Conservation (phyloP, 2,888 invertebrate species). For the Archips xylosteana region DNA sequence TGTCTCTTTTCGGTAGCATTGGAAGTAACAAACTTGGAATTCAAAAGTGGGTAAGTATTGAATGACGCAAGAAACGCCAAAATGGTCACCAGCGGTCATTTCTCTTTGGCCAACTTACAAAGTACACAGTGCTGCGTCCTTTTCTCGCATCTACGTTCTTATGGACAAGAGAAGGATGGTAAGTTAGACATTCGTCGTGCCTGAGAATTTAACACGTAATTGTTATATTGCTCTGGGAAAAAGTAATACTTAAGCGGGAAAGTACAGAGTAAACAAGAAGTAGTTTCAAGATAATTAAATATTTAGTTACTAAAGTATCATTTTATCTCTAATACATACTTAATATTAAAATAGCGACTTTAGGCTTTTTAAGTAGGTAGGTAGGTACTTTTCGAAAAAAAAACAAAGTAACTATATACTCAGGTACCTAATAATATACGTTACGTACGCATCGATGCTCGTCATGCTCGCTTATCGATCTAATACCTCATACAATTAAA, state of each 20-base stretch:
- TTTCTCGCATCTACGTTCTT: constrained; percentile 8
- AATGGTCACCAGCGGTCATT: constrained; percentile 83
- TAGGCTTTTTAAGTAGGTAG: no score
- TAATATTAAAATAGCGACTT: no score
- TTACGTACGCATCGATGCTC: no score
- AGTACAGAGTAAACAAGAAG: not conserved
- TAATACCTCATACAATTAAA: no score
- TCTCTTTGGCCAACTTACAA: constrained; percentile 84
- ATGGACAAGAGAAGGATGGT: constrained; percentile 14
- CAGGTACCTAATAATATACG: no score
- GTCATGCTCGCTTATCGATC: no score
- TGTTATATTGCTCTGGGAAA: constrained; percentile 24
- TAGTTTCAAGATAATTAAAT: not conserved
- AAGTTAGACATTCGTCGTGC: constrained; percentile 15
- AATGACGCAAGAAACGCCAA: constrained; percentile 79
- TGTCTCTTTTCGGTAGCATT: constrained; percentile 12
- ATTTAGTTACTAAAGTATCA: not conserved
- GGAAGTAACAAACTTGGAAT: constrained; percentile 55
- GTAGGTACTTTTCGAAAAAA: no score
- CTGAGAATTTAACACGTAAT: constrained; percentile 28
- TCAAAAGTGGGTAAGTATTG: constrained; percentile 60
- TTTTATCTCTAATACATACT: no score
- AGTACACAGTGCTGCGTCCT: constrained; percentile 46
- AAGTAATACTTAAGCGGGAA: constrained; percentile 20
- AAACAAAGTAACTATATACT: no score